Percentiles rank a stretch among this genome's conserved stretches.
These are phyloP conservation scores for Aricia artaxerxes DNA, from an alignment of 2,888 invertebrate genomes.

Conservation along the genomic window DNA sequence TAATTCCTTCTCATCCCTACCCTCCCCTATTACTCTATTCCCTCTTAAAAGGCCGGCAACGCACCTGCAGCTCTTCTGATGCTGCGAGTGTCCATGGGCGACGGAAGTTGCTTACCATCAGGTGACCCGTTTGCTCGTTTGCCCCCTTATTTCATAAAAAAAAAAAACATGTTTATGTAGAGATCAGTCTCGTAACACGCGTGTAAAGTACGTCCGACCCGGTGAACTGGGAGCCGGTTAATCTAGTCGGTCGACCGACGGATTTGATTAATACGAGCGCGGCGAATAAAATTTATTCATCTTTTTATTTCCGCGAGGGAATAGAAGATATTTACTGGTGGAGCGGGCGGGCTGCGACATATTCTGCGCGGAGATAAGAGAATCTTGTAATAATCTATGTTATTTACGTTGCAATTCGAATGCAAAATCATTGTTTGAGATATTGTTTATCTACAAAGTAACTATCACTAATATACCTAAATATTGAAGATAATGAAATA, in stretches of 20 bases:
- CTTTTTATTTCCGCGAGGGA: background rate
- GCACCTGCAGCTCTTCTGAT: no score
- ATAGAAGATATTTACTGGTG: background rate
- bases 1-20: no score
- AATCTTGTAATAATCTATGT: background rate
- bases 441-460: background rate
- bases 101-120: no score
- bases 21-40: no score
- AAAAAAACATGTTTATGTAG: no score
- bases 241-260: background rate
- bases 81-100: no score
- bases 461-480: no score
- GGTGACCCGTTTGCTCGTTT: no score
- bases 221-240: background rate
- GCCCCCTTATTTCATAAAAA: no score
- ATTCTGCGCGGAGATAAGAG: background rate
- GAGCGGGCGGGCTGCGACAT: background rate
- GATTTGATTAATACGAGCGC: background rate
- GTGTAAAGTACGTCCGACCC: background rate
- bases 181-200: background rate
- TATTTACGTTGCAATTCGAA: background rate
- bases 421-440: background rate
- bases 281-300: slow-evolving; percentile 11
- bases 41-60: no score
- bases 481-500: no score